Percentiles rank a stretch among this genome's conserved stretches.
Conservation (phyloP, 2,797 vertebrate genomes). For the Leptodactylus fallax region DNA sequence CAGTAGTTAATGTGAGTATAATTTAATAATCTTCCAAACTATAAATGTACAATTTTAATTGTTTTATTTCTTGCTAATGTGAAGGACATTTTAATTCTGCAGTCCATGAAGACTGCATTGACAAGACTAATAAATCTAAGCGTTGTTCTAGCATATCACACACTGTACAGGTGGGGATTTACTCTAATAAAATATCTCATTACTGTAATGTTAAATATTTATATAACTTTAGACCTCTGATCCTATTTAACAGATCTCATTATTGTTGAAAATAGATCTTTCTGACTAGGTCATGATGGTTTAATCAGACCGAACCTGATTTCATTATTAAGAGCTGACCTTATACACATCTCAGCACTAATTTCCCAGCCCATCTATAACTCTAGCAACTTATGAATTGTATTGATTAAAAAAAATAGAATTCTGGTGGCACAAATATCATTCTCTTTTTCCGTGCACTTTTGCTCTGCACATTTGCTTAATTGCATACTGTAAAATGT, state of each 20-base stretch:
- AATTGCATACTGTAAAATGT: constrained; percentile 46
- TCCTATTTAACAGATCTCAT: constrained; percentile 43
- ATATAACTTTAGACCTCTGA: constrained; percentile 46
- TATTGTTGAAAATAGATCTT: constrained; percentile 43
- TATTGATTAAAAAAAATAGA: constrained; percentile 34
- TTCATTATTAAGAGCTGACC: constrained; percentile 47
- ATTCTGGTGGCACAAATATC: constrained; percentile 7
- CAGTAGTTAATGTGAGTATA: not conserved
- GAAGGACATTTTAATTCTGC: not conserved
- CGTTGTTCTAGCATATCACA: not conserved
- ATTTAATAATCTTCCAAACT: not conserved
- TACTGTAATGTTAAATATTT: constrained; percentile 51
- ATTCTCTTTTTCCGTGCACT: constrained; percentile 30
- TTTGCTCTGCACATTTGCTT: constrained; percentile 52
- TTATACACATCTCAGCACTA: constrained; percentile 17
- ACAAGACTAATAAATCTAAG: not conserved
- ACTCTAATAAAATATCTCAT: constrained; percentile 42
- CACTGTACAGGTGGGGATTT: constrained; percentile 17
- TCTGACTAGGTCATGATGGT: constrained; percentile 16
- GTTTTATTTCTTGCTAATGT: constrained; percentile 1
- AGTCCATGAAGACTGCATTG: not conserved
- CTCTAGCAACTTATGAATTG: constrained; percentile 7
- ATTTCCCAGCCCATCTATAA: constrained; percentile 38
- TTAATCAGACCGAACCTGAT: constrained; percentile 43
- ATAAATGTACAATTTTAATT: not conserved